These are phyloP conservation scores for Phycodurus eques DNA, from an alignment of 2,113 vertebrate genomes.

Conservation along the genomic window DNA sequence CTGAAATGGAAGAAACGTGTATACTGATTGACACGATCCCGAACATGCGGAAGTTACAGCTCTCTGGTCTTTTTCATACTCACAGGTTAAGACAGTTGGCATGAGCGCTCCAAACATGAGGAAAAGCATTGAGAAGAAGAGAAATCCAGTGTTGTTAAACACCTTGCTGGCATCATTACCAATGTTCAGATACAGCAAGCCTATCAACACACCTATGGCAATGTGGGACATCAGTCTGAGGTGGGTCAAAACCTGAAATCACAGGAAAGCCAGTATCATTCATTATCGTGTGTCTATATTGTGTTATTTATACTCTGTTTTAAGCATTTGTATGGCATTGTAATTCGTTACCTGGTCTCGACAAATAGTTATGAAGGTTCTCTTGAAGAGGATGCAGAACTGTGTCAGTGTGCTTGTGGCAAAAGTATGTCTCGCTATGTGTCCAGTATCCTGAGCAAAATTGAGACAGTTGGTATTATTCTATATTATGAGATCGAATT, in stretches of 20 bases:
- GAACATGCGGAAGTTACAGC: background rate
- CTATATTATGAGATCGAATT: background rate
- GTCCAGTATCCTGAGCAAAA: slow-evolving; percentile 72
- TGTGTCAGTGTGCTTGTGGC: slow-evolving; percentile 90
- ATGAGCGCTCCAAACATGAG: slow-evolving; percentile 97
- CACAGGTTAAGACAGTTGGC: slow-evolving; percentile 97
- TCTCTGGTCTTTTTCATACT: slow-evolving; percentile 48
- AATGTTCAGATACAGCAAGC: slow-evolving; percentile 94
- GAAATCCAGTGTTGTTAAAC: slow-evolving; percentile 97
- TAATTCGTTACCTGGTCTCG: slow-evolving; percentile 82
- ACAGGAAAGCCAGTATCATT: background rate
- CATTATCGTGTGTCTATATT: background rate
- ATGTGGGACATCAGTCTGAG: slow-evolving; percentile 91
- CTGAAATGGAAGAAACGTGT: slow-evolving; percentile 57
- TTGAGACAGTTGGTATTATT: background rate
- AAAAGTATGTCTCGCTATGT: slow-evolving; percentile 90
- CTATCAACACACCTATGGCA: slow-evolving; percentile 90
- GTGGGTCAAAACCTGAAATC: slow-evolving; percentile 86
- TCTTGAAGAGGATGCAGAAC: slow-evolving; percentile 95
- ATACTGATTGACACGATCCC: background rate
- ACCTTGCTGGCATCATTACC: slow-evolving; percentile 95
- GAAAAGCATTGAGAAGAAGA: slow-evolving; percentile 99
- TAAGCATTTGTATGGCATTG: background rate
- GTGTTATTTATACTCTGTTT: background rate
- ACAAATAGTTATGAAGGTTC: slow-evolving; percentile 89